phyloP scores from a whole-genome alignment of 1,140 invertebrate species.

The Nomia melanderi region DNA sequence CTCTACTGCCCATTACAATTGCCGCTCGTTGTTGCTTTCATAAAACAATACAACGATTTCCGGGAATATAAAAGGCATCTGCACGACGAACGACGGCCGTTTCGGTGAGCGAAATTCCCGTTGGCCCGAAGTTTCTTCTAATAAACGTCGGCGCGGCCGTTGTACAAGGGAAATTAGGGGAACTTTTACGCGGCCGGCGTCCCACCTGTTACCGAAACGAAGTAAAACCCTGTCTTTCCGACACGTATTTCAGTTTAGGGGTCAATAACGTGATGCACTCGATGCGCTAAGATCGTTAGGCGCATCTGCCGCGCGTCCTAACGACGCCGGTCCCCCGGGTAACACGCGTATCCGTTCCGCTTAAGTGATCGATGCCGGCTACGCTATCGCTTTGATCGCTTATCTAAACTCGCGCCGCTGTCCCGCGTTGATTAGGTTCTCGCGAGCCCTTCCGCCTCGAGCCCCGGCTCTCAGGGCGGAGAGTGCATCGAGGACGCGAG shows the following conservation, averaged over 20 bases:
- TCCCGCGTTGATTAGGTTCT: constrained; percentile 38
- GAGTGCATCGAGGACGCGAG: background rate
- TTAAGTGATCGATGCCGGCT: constrained; percentile 23
- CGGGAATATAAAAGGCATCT: too few species aligned
- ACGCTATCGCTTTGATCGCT: constrained; percentile 35
- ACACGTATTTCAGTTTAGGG: constrained; percentile 1
- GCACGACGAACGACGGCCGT: too few species aligned
- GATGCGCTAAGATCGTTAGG: constrained; percentile 4
- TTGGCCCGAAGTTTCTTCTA: background rate
- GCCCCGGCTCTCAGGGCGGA: background rate
- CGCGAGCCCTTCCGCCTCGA: constrained; percentile 9
- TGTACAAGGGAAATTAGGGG: background rate
- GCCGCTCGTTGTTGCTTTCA: too few species aligned
- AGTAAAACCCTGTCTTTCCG: background rate
- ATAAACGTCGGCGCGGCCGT: background rate
- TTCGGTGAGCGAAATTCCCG: too few species aligned
- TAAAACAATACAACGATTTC: too few species aligned
- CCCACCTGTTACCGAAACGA: background rate
- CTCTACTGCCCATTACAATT: too few species aligned
- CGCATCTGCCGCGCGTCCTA: constrained; percentile 14
- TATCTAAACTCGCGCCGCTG: constrained; percentile 27
- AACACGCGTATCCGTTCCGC: constrained; percentile 19
- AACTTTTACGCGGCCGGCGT: background rate
- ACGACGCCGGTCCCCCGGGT: background rate
- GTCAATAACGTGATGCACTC: constrained; percentile 14